Conservation (phyloP, 2,888 invertebrate species). For the Drosophila suboccidentalis region DNA sequence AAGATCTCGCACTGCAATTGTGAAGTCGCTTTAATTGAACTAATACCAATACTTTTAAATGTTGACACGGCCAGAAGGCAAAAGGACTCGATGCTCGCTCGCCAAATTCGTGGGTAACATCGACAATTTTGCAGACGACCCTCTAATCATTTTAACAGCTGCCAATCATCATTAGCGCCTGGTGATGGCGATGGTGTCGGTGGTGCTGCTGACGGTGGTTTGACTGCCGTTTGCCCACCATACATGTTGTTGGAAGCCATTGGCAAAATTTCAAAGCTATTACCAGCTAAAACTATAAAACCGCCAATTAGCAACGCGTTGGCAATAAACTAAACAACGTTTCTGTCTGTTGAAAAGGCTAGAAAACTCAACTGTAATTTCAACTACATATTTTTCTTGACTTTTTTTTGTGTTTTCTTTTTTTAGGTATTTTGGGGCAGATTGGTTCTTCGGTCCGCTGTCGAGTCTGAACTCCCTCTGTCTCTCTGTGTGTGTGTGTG, state of each 20-base stretch:
- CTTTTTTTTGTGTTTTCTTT: constrained; percentile 1
- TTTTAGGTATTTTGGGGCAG: background rate
- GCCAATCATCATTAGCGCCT: constrained; percentile 78
- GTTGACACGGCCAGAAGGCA: constrained; percentile 13
- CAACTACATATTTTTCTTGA: constrained; percentile 8
- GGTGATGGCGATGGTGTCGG: constrained; percentile 25
- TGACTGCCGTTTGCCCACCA: constrained; percentile 47
- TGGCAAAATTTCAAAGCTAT: constrained; percentile 63
- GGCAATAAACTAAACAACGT: constrained; percentile 71
- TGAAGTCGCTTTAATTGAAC: constrained; percentile 36
- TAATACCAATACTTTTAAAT: constrained; percentile 50
- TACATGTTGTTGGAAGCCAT: constrained; percentile 37
- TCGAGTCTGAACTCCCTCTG: background rate
- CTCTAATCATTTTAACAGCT: constrained; percentile 80
- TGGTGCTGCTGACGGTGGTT: constrained; percentile 29
- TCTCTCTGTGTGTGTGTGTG: constrained; percentile 12
- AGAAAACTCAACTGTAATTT: constrained; percentile 41
- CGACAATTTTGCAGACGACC: constrained; percentile 43
- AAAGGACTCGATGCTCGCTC: constrained; percentile 11
- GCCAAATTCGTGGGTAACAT: constrained; percentile 10
- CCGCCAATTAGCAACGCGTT: constrained; percentile 79
- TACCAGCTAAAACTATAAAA: constrained; percentile 77
- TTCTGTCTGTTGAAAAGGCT: constrained; percentile 30
- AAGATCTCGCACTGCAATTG: background rate
- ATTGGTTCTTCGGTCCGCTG: constrained; percentile 18